These are phyloP conservation scores for Euwallacea similis DNA, from an alignment of 1,140 invertebrate species.

Conservation along the genomic window DNA sequence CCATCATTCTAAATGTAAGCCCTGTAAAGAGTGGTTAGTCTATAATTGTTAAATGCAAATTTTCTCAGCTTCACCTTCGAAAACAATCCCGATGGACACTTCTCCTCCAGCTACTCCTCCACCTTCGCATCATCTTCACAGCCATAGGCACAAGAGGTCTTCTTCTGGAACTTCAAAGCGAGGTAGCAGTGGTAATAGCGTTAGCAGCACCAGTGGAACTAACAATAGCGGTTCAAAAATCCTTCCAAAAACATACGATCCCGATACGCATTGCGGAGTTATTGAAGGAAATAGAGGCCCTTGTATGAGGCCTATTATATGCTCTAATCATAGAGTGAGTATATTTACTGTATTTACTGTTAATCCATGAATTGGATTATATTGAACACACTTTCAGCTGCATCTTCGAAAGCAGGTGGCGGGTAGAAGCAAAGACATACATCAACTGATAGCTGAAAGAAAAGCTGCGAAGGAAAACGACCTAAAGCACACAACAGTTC, in stretches of 20 bases:
- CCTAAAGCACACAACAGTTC: slow-evolving; percentile 22
- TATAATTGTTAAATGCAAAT: background rate
- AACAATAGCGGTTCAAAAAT: slow-evolving; percentile 36
- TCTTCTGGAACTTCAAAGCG: slow-evolving; percentile 21
- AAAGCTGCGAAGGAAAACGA: slow-evolving; percentile 46
- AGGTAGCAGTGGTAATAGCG: slow-evolving; percentile 7
- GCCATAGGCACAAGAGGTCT: slow-evolving; percentile 29
- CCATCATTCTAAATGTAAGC: slow-evolving; percentile 21
- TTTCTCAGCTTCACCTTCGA: slow-evolving; percentile 9
- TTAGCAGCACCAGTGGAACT: slow-evolving; percentile 28
- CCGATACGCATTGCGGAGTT: slow-evolving; percentile 48
- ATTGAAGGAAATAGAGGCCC: slow-evolving; percentile 45
- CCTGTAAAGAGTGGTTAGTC: background rate
- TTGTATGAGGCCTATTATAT: slow-evolving; percentile 47
- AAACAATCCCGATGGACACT: slow-evolving; percentile 24
- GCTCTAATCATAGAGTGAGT: slow-evolving; percentile 48
- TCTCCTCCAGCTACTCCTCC: slow-evolving; percentile 15
- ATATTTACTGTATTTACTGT: slow-evolving; percentile 1
- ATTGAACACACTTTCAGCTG: slow-evolving; percentile 36
- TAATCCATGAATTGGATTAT: background rate
- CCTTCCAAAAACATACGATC: slow-evolving; percentile 42
- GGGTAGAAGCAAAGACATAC: slow-evolving; percentile 45
- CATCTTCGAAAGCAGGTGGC: slow-evolving; percentile 43
- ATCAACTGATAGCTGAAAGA: slow-evolving; percentile 43
- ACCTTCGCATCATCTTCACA: slow-evolving; percentile 18